phyloP scores from a whole-genome alignment of 2,888 invertebrate species.

The Melipona beecheii region DNA sequence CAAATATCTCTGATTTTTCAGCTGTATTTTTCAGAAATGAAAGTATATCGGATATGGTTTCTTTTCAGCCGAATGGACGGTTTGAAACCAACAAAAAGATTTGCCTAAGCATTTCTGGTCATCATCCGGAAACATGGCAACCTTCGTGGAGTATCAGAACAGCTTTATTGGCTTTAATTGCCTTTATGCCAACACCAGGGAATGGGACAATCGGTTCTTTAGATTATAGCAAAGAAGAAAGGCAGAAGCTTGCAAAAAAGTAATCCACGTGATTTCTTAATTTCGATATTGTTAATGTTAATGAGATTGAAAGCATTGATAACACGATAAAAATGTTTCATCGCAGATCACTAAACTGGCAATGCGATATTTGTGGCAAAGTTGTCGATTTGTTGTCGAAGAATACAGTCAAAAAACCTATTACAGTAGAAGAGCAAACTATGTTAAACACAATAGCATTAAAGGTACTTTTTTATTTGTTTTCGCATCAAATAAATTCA shows the following conservation, averaged over 20 bases:
- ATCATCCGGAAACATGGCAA: slow-evolving; percentile 99
- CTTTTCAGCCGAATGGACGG: slow-evolving; percentile 93
- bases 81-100: slow-evolving; percentile 98
- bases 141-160: slow-evolving; percentile 98
- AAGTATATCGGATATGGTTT: not conserved
- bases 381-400: slow-evolving; percentile 85
- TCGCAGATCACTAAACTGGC: slow-evolving; percentile 87
- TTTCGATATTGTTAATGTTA: not conserved
- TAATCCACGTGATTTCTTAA: slow-evolving; percentile 80
- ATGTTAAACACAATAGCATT: slow-evolving; percentile 86
- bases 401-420: slow-evolving; percentile 81
- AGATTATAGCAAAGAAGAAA: slow-evolving; percentile 94
- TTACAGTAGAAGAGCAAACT: slow-evolving; percentile 85
- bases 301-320: not conserved
- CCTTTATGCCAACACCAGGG: slow-evolving; percentile 96
- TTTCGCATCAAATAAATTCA: not conserved
- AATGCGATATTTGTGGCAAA: slow-evolving; percentile 88
- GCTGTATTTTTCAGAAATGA: not conserved
- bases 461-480: slow-evolving; percentile 81
- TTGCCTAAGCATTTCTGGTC: slow-evolving; percentile 96
- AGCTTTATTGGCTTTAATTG: slow-evolving; percentile 95
- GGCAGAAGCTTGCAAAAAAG: slow-evolving; percentile 92
- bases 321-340: slow-evolving; percentile 3
- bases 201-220: slow-evolving; percentile 96
- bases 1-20: not conserved